A percentile compares a stretch with the other conserved stretches of the same genome.
Conservation (phyloP, 2,888 invertebrate species). For the Pocota personata region DNA sequence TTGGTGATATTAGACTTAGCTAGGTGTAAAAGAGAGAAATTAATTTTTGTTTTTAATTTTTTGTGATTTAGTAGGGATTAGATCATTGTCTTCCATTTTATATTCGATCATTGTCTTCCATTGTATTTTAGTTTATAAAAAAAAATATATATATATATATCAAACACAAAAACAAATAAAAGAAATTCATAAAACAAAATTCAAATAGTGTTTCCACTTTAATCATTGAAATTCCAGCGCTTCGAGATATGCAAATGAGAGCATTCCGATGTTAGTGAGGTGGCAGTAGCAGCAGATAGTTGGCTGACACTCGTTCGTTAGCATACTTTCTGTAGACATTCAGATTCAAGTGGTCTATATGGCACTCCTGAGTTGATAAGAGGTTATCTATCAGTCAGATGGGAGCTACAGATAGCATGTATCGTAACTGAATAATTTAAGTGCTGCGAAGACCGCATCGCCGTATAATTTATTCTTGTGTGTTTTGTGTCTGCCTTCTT, state of each 20-base stretch:
- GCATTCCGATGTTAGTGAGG: constrained; percentile 3
- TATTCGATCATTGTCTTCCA: constrained; percentile 79
- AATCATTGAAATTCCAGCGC: constrained; percentile 3
- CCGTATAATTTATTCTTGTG: constrained; percentile 18
- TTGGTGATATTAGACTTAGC: constrained; percentile 70
- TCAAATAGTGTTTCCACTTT: constrained; percentile 35
- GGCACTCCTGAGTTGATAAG: constrained; percentile 55
- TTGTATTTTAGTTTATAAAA: constrained; percentile 75
- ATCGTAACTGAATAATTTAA: constrained; percentile 25
- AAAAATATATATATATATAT: constrained; percentile 22
- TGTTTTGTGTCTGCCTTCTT: neutral
- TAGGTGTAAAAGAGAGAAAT: constrained; percentile 42
- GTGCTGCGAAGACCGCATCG: neutral
- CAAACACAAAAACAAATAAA: constrained; percentile 35
- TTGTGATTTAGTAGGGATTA: constrained; percentile 69
- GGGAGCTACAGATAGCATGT: constrained; percentile 24
- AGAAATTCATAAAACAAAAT: constrained; percentile 39
- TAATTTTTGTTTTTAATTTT: constrained; percentile 6
- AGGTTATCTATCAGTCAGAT: constrained; percentile 54
- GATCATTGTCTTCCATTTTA: constrained; percentile 66
- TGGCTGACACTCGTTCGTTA: constrained; percentile 37
- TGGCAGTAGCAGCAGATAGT: constrained; percentile 3
- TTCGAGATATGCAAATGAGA: neutral
- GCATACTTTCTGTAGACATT: constrained; percentile 41
- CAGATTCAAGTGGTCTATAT: neutral